Evolutionary conservation across 2,797 vertebrate species (phyloP), one percentile per base, ranked within the genome.

Genomic region (Characodon lateralis): DNA sequence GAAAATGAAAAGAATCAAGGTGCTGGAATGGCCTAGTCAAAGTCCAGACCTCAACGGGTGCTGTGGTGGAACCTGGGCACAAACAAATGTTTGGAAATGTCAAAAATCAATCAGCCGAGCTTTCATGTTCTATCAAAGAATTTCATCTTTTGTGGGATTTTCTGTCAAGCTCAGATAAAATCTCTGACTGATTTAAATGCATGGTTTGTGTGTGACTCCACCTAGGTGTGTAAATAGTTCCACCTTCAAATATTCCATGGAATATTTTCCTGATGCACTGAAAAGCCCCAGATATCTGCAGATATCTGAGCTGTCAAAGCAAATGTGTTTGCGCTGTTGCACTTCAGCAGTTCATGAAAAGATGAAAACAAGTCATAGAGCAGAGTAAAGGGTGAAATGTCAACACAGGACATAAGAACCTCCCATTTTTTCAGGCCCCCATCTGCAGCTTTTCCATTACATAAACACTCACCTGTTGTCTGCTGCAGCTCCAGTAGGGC

Each of bases 401-500:
- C 61, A 65, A 66, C 39, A 66, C 20, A 13, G 8, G 35, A 24
- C 18, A 35, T 65, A 35, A 43, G 43, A 41, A 6, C 9, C 65
- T 41, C 20, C 65, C 0, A 1, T 68, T 68, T 41, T 41, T 68
- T 68, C 39, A 43, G 39, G 43, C 6, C 43, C 39, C 14, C 22
- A 65, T 39, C 46, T 58, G 1, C 43, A 22, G 61, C 26, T 9
- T 53, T 28, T 59, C 22, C 6, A 0, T 72, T 28, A 82, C 51
- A 41, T 65, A 41, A 78, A 24, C 4, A 6, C 94, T 92, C 81
- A 99, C 98, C 97, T 95, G 97, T 96, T 48, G 96, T 98, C 91
- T 99, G 98, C 88, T 99, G 98, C 83, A 99, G 96, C 92, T 99
- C 98, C 91, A 99, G 92, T 56, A 99, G 93, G 13, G 98, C 98